phyloP scores from a whole-genome alignment of 2,113 vertebrate genomes.

The Pavo muticus region DNA sequence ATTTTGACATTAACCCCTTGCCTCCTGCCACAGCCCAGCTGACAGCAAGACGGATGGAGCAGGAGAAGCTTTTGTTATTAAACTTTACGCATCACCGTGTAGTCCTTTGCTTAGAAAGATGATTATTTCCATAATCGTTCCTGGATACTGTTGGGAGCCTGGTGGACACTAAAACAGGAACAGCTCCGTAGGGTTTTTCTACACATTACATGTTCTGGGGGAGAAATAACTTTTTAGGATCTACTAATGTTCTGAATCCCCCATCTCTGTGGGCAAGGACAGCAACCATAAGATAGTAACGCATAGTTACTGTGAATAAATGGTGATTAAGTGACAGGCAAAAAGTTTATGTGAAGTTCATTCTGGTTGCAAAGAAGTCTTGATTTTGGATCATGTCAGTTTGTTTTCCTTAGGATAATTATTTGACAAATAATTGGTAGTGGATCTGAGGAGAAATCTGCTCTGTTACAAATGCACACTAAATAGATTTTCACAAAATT shows the following conservation, averaged over 20 bases:
- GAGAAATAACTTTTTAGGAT: background rate
- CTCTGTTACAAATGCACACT: background rate
- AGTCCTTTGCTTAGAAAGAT: background rate
- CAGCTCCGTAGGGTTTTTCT: background rate
- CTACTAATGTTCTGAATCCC: background rate
- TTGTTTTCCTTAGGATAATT: background rate
- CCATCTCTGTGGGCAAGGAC: background rate
- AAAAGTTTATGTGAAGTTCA: background rate
- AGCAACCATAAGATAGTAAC: background rate
- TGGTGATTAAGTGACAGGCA: background rate
- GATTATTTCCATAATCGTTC: background rate
- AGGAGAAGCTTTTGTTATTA: conserved; percentile 1
- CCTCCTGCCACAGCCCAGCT: background rate
- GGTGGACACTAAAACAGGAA: background rate
- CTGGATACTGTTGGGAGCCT: background rate
- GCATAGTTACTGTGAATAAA: background rate
- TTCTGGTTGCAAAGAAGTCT: background rate
- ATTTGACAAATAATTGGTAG: background rate
- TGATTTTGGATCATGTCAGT: background rate
- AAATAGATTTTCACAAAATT: background rate
- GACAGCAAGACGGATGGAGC: background rate
- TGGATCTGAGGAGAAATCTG: background rate
- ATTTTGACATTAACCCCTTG: conserved; percentile 63
- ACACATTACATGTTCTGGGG: background rate
- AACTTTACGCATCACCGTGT: background rate